Base-by-base conservation (phyloP, 1,140 invertebrate species). In the Ceratosolen fusciceps region DNA sequence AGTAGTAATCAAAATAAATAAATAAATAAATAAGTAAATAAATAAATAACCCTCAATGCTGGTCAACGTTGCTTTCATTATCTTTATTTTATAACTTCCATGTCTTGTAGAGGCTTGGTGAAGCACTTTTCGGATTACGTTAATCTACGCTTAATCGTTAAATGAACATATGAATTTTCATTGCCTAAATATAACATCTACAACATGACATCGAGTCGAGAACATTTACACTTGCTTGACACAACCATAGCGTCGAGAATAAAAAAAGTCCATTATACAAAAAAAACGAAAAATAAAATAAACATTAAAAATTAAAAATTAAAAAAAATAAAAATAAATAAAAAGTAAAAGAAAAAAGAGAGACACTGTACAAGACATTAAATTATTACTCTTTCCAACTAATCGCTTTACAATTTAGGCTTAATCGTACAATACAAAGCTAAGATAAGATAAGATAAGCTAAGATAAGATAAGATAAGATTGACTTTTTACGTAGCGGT, bases 261-360 rank as follows among this genome's bases (percentile, higher is more conserved):
- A 39, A 80, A 80, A 76, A 80, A 80, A 76, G 74, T 60, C 73
- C 26, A 71, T n/a, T n/a, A n/a, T n/a, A n/a, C n/a, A n/a, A n/a
- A n/a, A n/a, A n/a, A n/a, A n/a, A n/a, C n/a, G n/a, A n/a, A n/a
- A n/a, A n/a, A 26, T 26, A 1, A 58, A 70, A 58, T 39, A 47
- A 58, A 49, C 37, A 47, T 21, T 71, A 58, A 26, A 19, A 29
- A 26, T 9, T 77, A 62, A 49, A 12, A 56, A 58, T 77, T 43
- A 67, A 16, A n/a, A n/a, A n/a, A n/a, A n/a, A n/a, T n/a, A n/a
- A n/a, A n/a, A n/a, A n/a, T n/a, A n/a, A n/a, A n/a, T n/a, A n/a
- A n/a, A n/a, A n/a, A n/a, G n/a, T n/a, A n/a, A n/a, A n/a, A n/a
- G n/a, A n/a, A n/a, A n/a, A n/a, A n/a, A n/a, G 31, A 14, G n/a